Conservation (phyloP, 2,888 invertebrate species). For the Eupithecia tripunctaria region DNA sequence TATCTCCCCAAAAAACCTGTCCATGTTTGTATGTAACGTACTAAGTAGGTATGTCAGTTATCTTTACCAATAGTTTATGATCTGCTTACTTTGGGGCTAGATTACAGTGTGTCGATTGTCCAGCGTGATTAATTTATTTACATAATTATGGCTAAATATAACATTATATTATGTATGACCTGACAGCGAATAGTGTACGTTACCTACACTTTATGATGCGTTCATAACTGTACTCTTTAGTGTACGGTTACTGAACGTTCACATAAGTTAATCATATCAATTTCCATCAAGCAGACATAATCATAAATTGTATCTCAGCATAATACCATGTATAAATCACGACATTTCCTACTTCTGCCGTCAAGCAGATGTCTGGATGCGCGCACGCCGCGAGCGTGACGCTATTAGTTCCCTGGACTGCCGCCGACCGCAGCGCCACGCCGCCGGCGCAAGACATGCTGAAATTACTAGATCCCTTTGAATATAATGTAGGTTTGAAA, state of each 20-base stretch:
- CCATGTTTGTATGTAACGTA: background rate
- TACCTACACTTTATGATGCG: background rate
- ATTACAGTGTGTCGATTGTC: background rate
- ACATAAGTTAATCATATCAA: constrained; percentile 7
- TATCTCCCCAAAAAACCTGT: background rate
- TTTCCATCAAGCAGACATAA: constrained; percentile 28
- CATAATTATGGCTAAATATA: background rate
- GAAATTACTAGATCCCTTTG: constrained; percentile 34
- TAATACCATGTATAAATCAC: constrained; percentile 36
- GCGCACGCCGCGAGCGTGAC: constrained; percentile 57
- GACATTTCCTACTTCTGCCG: constrained; percentile 37
- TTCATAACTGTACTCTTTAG: background rate
- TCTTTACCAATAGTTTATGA: background rate
- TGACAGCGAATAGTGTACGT: background rate
- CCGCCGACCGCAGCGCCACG: constrained; percentile 56
- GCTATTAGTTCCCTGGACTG: constrained; percentile 61
- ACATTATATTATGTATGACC: background rate
- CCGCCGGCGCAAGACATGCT: constrained; percentile 48
- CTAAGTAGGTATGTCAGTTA: background rate
- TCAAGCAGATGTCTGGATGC: constrained; percentile 43
- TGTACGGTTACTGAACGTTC: background rate
- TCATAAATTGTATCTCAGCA: constrained; percentile 35
- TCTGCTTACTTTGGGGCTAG: background rate
- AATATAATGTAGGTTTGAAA: constrained; percentile 28
- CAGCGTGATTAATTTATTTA: background rate